These are phyloP conservation scores for Camponotus floridanus DNA, from an alignment of 1,140 invertebrate species.

Conservation along the genomic window DNA sequence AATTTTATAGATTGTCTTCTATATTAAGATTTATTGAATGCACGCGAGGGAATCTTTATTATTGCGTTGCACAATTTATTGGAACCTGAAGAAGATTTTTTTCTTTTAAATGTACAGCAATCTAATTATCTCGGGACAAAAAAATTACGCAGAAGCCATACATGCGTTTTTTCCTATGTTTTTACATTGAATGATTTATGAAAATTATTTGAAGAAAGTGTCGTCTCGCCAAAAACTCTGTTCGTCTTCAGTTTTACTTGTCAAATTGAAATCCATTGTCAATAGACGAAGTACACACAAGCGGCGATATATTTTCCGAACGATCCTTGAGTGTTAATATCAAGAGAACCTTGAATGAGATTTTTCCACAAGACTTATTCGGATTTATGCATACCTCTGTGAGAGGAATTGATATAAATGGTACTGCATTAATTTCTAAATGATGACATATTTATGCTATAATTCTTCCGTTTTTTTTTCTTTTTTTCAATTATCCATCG, in stretches of 20 bases:
- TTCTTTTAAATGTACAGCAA: background rate
- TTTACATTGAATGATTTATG: background rate
- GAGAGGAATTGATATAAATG: conserved; percentile 12
- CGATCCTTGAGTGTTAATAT: background rate
- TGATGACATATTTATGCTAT: background rate
- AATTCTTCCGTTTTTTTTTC: background rate
- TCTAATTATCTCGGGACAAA: background rate
- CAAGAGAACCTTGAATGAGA: background rate
- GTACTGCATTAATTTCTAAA: conserved; percentile 16
- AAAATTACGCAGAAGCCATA: background rate
- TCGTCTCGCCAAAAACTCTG: background rate
- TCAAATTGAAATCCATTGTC: background rate
- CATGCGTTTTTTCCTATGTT: background rate
- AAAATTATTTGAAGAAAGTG: background rate
- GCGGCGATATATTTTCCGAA: background rate
- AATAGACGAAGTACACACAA: background rate
- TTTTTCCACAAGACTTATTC: conserved; percentile 5
- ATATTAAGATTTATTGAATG: background rate
- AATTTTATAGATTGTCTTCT: background rate
- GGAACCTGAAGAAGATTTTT: background rate
- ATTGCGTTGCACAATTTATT: background rate
- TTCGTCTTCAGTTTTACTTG: conserved; percentile 21
- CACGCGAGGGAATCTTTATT: background rate
- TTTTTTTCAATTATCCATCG: background rate
- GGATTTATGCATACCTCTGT: background rate